phyloP scores from a whole-genome alignment of 2,888 invertebrate genomes.

The Gibbula magus region DNA sequence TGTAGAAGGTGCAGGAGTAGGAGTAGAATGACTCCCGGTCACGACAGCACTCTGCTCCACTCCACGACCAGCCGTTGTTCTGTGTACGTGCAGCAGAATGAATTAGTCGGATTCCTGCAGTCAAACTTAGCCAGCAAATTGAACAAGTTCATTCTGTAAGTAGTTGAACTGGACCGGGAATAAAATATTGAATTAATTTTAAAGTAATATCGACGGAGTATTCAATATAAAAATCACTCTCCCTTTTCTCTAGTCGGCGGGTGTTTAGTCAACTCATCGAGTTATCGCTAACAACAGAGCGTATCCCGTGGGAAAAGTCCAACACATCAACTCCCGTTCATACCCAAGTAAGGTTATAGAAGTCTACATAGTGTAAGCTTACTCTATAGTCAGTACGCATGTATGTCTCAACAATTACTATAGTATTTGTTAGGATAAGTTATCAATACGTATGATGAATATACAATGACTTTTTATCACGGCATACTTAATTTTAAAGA shows the following conservation, averaged over 20 bases:
- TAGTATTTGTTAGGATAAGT: too few relatives aligned
- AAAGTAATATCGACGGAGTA: constrained; percentile 7
- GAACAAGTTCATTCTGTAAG: constrained; percentile 19
- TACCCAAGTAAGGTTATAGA: too few relatives aligned
- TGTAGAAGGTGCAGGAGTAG: too few relatives aligned
- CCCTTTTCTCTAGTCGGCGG: background rate
- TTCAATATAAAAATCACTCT: background rate
- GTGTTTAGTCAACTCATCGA: constrained; percentile 7
- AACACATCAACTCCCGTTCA: too few relatives aligned
- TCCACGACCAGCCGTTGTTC: background rate
- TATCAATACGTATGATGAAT: too few relatives aligned
- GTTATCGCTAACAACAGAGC: background rate
- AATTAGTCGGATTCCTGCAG: constrained; percentile 1
- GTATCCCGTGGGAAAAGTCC: background rate
- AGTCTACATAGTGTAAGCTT: too few relatives aligned
- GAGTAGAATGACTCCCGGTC: background rate
- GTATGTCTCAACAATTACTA: too few relatives aligned
- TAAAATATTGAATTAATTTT: background rate
- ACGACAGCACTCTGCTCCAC: background rate
- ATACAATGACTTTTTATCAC: too few relatives aligned
- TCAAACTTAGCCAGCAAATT: background rate
- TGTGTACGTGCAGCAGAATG: background rate
- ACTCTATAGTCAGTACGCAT: too few relatives aligned
- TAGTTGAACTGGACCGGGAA: constrained; percentile 12
- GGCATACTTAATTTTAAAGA: too few relatives aligned